Conservation (phyloP, 1,140 invertebrate genomes). For the Lerema accius region DNA sequence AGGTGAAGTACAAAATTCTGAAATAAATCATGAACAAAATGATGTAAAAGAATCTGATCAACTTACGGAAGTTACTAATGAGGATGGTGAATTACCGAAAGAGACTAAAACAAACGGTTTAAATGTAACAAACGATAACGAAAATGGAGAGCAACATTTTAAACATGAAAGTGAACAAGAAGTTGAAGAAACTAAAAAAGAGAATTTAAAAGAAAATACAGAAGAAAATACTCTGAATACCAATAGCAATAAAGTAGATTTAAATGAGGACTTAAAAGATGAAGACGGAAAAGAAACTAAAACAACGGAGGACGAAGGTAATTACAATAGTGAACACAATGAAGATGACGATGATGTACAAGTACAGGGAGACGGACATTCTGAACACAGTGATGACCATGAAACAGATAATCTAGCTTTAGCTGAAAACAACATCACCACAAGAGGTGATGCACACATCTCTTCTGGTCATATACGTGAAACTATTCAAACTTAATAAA, state of each 20-base stretch:
- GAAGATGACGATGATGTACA: conserved; percentile 77
- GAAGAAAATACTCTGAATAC: conserved; percentile 25
- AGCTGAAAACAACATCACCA: conserved; percentile 64
- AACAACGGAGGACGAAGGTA: conserved; percentile 57
- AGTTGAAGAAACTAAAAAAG: conserved; percentile 25
- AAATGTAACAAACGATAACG: conserved; percentile 21
- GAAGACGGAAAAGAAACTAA: conserved; percentile 37
- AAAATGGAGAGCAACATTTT: conserved; percentile 17
- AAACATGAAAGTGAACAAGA: conserved; percentile 1
- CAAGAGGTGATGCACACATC: conserved; percentile 66
- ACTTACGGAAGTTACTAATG: conserved; percentile 10
- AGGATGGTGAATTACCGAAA: background rate
- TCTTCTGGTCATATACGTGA: conserved; percentile 70
- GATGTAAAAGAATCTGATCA: conserved; percentile 1
- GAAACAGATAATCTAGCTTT: conserved; percentile 8
- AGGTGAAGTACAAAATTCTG: conserved; percentile 5
- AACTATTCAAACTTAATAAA: conserved; percentile 64
- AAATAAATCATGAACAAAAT: conserved; percentile 10
- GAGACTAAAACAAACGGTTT: conserved; percentile 37
- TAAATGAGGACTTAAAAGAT: conserved; percentile 34
- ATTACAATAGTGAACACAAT: conserved; percentile 59
- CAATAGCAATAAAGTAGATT: conserved; percentile 16
- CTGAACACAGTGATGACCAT: conserved; percentile 67
- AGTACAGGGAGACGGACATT: conserved; percentile 68
- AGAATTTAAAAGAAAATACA: conserved; percentile 35